These are phyloP conservation scores for Harpalus rufipes DNA, from an alignment of 2,888 invertebrate genomes.

Conservation along the genomic window DNA sequence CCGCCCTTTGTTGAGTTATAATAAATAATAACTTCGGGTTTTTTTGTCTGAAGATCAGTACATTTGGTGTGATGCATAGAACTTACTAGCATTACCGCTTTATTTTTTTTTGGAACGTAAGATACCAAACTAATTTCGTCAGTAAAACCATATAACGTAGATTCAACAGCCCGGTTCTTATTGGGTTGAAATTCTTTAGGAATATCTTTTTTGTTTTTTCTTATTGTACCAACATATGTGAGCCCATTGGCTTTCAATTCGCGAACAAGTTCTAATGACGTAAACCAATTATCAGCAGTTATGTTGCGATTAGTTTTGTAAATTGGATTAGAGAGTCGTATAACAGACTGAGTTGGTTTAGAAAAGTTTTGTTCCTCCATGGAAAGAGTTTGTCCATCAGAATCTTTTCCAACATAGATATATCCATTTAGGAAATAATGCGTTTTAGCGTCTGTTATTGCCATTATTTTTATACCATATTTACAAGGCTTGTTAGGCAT, in stretches of 20 bases:
- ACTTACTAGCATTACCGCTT: conserved; percentile 69
- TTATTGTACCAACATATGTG: conserved; percentile 71
- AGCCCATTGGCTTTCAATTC: conserved; percentile 68
- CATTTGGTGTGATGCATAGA: conserved; percentile 68
- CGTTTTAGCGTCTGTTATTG: no score
- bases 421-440: no score
- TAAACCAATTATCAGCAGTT: conserved; percentile 70
- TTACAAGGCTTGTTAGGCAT: no score
- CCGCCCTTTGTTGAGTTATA: no score
- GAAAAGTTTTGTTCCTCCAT: conserved; percentile 67
- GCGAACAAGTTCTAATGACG: conserved; percentile 68
- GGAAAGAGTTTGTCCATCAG: conserved; percentile 68
- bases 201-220: conserved; percentile 72
- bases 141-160: conserved; percentile 69
- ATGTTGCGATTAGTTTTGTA: conserved; percentile 70
- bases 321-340: conserved; percentile 68
- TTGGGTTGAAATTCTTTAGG: conserved; percentile 59
- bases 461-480: no score
- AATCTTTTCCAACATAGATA: no score
- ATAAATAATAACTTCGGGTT: no score
- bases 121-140: conserved; percentile 69
- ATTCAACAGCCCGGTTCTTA: background rate
- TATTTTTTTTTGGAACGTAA: conserved; percentile 68
- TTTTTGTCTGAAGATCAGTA: no score
- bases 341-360: conserved; percentile 69